phyloP scores from a whole-genome alignment of 1,140 invertebrate genomes.

The Pararge aegeria region DNA sequence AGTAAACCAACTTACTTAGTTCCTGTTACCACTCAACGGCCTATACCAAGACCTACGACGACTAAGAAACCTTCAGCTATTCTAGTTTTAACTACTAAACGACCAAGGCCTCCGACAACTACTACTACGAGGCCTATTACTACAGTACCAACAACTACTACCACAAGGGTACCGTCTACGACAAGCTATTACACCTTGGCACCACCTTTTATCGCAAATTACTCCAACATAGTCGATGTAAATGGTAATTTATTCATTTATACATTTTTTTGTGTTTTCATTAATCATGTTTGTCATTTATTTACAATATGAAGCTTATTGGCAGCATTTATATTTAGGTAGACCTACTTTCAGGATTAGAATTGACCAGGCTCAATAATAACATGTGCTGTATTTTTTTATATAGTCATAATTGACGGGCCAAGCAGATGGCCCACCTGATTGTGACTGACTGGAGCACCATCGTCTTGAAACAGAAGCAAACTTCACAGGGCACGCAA shows the following conservation, averaged over 20 bases:
- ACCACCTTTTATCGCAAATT: constrained; percentile 62
- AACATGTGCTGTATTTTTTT: too few species aligned
- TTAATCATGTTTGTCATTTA: too few species aligned
- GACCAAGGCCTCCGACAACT: constrained; percentile 53
- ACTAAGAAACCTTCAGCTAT: constrained; percentile 71
- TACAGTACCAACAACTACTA: constrained; percentile 40
- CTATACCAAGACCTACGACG: constrained; percentile 46
- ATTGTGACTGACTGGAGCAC: too few species aligned
- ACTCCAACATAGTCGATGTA: constrained; percentile 70
- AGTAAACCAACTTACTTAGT: constrained; percentile 71
- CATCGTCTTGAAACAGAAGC: too few species aligned
- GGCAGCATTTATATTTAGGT: too few species aligned
- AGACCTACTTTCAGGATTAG: too few species aligned
- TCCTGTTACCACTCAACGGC: constrained; percentile 72
- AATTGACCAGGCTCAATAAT: too few species aligned
- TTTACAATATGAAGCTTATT: too few species aligned
- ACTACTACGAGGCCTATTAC: constrained; percentile 58
- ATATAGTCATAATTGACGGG: too few species aligned
- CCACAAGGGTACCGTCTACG: constrained; percentile 38
- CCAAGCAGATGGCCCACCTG: too few species aligned
- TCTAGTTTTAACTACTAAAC: constrained; percentile 65
- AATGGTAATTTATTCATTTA: constrained; percentile 55
- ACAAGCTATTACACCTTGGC: constrained; percentile 60
- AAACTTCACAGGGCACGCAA: too few species aligned
- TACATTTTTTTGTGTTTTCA: not conserved